phyloP scores from a whole-genome alignment of 2,888 invertebrate genomes.

The Andrena bicolor region DNA sequence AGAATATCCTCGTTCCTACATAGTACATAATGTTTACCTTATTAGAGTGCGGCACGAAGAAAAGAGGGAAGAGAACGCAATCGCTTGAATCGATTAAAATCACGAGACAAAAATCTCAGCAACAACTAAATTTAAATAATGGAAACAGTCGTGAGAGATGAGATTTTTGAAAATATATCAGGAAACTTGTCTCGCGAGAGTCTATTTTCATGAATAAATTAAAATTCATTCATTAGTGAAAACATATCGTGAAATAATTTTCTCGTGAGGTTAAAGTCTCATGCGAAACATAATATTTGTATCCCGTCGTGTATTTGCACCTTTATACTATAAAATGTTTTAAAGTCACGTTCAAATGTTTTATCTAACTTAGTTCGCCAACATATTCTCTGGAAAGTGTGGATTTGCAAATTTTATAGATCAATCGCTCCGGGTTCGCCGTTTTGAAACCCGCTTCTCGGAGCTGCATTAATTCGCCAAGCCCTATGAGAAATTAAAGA shows the following conservation, averaged over 20 bases:
- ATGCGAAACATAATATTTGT: too few relatives aligned
- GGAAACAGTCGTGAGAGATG: too few relatives aligned
- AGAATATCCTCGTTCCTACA: neutral
- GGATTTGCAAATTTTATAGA: slow-evolving; percentile 31
- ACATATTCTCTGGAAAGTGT: slow-evolving; percentile 26
- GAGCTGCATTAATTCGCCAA: slow-evolving; percentile 5
- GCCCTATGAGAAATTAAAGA: slow-evolving; percentile 11
- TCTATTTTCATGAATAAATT: too few relatives aligned
- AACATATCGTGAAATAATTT: too few relatives aligned
- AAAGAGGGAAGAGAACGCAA: neutral
- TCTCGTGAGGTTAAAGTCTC: too few relatives aligned
- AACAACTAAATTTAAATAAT: too few relatives aligned
- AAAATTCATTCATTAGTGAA: too few relatives aligned
- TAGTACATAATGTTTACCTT: neutral
- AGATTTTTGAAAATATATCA: too few relatives aligned
- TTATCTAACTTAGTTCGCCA: neutral
- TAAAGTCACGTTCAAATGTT: slow-evolving; percentile 9
- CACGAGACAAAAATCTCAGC: neutral
- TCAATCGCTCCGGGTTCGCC: neutral
- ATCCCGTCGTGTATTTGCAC: too few relatives aligned
- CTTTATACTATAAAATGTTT: neutral
- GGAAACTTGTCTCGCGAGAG: too few relatives aligned
- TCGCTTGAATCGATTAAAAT: neutral
- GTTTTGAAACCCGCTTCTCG: neutral
- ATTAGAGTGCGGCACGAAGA: neutral